Percentiles rank a stretch among this genome's conserved stretches.
Evolutionary conservation across 2,888 invertebrate species (phyloP).

Genomic region (Adineta ricciae): DNA sequence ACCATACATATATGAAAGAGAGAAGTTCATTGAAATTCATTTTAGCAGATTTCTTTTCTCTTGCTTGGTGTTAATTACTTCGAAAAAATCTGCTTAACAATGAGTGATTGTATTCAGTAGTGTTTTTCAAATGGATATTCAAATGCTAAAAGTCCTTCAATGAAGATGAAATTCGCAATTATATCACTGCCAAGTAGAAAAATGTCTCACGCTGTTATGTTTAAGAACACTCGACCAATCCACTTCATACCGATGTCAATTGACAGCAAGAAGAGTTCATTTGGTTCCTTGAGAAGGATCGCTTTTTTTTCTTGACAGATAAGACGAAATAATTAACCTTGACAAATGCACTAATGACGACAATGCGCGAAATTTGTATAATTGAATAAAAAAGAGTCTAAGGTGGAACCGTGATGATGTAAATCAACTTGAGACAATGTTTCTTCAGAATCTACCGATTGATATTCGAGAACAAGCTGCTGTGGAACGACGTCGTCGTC

Average conservation of each 20-base stretch:
- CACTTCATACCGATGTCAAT: neutral
- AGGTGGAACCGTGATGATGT: too few relatives aligned
- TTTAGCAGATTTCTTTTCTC: neutral
- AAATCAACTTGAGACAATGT: too few relatives aligned
- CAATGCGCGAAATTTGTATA: too few relatives aligned
- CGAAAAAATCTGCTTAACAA: neutral
- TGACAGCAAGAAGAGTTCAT: neutral
- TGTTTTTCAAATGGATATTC: neutral
- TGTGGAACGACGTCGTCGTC: slow-evolving; percentile 64
- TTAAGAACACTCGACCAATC: neutral
- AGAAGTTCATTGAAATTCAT: neutral
- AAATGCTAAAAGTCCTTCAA: neutral
- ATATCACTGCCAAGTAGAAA: neutral
- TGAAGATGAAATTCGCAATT: neutral
- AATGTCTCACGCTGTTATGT: neutral
- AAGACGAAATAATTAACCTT: too few relatives aligned
- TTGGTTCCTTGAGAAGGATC: too few relatives aligned
- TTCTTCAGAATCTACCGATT: slow-evolving; percentile 54
- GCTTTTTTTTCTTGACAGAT: too few relatives aligned
- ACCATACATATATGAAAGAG: neutral
- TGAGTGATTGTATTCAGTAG: too few relatives aligned
- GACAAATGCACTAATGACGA: too few relatives aligned
- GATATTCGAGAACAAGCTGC: slow-evolving; percentile 74
- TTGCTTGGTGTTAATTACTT: neutral
- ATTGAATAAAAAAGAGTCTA: too few relatives aligned